Evolutionary conservation across 2,113 vertebrate genomes (phyloP).

Genomic region (Ailuropoda melanoleuca): DNA sequence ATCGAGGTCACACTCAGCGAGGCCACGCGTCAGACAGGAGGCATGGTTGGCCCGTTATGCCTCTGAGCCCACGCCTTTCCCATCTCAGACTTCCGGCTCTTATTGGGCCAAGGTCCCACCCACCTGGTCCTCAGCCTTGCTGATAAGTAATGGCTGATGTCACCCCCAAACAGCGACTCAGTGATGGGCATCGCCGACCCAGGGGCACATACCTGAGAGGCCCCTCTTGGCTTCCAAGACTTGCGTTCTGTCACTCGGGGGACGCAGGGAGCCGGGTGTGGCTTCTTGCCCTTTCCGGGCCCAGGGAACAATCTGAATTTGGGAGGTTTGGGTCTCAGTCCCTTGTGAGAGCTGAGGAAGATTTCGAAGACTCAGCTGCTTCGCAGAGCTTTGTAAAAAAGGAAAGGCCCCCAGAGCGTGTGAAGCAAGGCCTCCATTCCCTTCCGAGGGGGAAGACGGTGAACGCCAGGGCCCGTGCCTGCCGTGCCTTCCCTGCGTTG

Average conservation of each 20-base stretch:
- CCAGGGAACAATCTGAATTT: not conserved
- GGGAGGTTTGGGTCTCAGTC: not conserved
- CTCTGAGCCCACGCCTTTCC: not conserved
- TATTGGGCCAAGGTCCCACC: not conserved
- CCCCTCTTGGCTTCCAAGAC: not conserved
- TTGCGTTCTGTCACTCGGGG: fast-evolving
- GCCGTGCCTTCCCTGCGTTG: not conserved
- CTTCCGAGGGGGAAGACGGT: not conserved
- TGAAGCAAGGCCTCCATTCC: not conserved
- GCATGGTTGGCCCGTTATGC: too few relatives aligned
- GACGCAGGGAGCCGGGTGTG: fast-evolving
- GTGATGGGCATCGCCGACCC: not conserved
- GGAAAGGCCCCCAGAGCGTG: not conserved
- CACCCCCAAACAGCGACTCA: not conserved
- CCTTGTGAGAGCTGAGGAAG: not conserved
- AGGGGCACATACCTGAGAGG: fast-evolving
- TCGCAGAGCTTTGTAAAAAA: not conserved
- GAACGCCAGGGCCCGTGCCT: not conserved
- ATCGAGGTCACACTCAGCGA: fast-evolving
- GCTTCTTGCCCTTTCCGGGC: not conserved
- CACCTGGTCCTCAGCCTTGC: not conserved
- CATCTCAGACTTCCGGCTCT: not conserved
- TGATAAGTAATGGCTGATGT: not conserved
- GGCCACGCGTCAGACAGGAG: not conserved
- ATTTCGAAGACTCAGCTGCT: not conserved